Conservation (phyloP, 2,797 vertebrate genomes). For the Propithecus deckenii region DNA sequence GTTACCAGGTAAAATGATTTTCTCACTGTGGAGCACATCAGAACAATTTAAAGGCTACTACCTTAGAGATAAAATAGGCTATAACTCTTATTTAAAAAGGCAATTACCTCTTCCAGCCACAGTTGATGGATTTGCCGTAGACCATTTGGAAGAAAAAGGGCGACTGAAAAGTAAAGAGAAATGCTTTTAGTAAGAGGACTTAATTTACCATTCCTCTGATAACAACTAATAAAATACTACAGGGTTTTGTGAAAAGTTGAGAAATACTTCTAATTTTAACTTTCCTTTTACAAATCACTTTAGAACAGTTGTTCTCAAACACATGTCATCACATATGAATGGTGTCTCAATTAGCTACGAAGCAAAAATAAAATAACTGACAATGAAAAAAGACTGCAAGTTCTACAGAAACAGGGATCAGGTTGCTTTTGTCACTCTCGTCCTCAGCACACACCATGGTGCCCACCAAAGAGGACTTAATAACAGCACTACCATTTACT, state of each 20-base stretch:
- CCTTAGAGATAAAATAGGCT: background rate
- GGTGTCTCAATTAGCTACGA: background rate
- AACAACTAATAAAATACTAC: slow-evolving; percentile 2
- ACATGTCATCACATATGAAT: background rate
- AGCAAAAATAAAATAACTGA: background rate
- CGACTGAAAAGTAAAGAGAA: slow-evolving; percentile 86
- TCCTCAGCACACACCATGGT: background rate
- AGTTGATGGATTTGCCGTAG: slow-evolving; percentile 86
- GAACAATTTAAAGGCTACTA: background rate
- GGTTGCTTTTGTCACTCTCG: background rate
- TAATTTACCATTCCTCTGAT: background rate
- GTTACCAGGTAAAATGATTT: background rate
- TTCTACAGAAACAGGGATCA: background rate
- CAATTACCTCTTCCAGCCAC: slow-evolving; percentile 92
- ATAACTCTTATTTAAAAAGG: slow-evolving; percentile 39
- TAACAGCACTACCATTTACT: background rate
- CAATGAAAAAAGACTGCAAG: background rate
- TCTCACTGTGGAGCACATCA: background rate
- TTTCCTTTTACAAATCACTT: slow-evolving; percentile 28
- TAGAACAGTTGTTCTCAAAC: background rate
- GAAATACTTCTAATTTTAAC: slow-evolving; percentile 14
- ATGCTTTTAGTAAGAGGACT: slow-evolving; percentile 2
- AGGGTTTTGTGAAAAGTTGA: slow-evolving; percentile 22
- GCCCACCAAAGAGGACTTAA: background rate
- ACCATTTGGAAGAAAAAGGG: slow-evolving; percentile 94